These are phyloP conservation scores for Drosophila sp. DNA, from an alignment of 1,140 invertebrate genomes.

Conservation along the genomic window DNA sequence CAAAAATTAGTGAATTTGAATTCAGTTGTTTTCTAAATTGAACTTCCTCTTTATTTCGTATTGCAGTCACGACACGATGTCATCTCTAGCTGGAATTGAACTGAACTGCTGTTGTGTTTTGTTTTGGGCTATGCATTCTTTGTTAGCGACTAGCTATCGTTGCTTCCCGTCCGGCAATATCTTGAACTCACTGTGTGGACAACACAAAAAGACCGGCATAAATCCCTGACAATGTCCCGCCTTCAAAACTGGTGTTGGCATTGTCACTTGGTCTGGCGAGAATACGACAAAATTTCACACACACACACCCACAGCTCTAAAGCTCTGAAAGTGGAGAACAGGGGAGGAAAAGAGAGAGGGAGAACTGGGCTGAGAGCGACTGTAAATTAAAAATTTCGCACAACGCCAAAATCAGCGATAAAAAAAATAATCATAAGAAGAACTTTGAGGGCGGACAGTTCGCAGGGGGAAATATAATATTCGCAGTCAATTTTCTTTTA, in stretches of 20 bases:
- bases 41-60: no score
- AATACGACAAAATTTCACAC: constrained; percentile 36
- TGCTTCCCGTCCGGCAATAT: neutral
- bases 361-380: no score
- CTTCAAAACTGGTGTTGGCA: constrained; percentile 17
- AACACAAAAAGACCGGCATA: constrained; percentile 45
- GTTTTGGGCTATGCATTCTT: constrained; percentile 21
- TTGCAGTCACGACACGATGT: neutral
- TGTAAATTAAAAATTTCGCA: constrained; percentile 50
- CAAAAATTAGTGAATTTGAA: no score
- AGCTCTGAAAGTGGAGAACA: neutral
- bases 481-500: constrained; percentile 80
- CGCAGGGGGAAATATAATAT: constrained; percentile 65
- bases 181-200: constrained; percentile 33
- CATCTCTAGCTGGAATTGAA: neutral
- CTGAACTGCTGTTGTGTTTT: neutral
- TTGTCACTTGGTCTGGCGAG: constrained; percentile 33
- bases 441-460: constrained; percentile 10
- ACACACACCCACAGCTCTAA: constrained; percentile 21
- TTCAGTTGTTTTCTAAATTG: no score
- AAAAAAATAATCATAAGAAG: constrained; percentile 37
- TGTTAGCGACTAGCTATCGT: constrained; percentile 19
- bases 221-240: constrained; percentile 38
- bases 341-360: neutral
- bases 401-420: constrained; percentile 41